Evolutionary conservation across 2,888 invertebrate species (phyloP), one percentile per base, ranked within the genome.

Genomic region (Tiphia femorata): DNA sequence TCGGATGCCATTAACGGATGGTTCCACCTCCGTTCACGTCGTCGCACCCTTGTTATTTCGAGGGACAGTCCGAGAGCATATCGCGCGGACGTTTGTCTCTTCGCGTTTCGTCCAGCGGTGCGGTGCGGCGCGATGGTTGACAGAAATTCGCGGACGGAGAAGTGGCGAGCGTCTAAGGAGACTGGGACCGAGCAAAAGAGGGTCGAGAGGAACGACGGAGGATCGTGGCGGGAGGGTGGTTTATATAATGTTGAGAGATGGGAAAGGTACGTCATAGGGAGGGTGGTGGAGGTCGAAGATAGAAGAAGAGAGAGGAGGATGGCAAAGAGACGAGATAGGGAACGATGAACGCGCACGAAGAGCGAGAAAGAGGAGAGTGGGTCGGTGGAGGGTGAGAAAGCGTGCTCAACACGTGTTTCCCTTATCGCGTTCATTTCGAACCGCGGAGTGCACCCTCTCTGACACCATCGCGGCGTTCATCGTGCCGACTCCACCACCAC

Each of bases 321-420:
- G 37, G 43, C 25, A 40, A 30, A 43, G 58, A 58, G 57, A 33
- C 35, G 54, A 37, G 61, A 56, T 55, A 64, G 55, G 62, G 54
- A 37, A 60, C 48, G 41, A 43, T 16, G 40, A 49, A 37, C 21
- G 41, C 51, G 38, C 35, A 46, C 4, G 10, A 23, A 33, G 38
- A 30, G 17, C 16, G 33, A 37, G 38, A 10, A 5, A n/a, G 38
- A 43, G 17, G 33, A 33, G 49, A 59, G 54, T 50, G 49, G 50
- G 19, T 49, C n/a, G 47, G 33, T 33, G 62, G 61, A 61, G 66
- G 46, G 47, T 50, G 60, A 62, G 67, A 62, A 58, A 69, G 71
- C 75, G 75, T 76, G 79, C 72, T 79, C 78, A 79, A 80, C 79
- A 77, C 79, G 80, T 79, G 76, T 79, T 77, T 76, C 75, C 67